Conservation (phyloP, 2,113 vertebrate genomes). For the Lates calcarifer region DNA sequence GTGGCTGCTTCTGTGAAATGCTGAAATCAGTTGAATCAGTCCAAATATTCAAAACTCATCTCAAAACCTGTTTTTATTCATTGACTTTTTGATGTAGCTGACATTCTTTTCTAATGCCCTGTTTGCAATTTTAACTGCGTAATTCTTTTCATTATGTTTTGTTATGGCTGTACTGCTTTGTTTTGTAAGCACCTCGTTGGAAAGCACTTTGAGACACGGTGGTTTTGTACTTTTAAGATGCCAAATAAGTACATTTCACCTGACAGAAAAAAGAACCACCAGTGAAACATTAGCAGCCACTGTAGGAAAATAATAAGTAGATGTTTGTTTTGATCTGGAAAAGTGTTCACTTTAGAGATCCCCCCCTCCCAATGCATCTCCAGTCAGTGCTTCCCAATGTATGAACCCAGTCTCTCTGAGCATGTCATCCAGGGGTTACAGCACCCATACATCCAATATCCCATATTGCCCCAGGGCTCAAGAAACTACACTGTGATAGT, state of each 20-base stretch:
- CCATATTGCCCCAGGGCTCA: conserved; percentile 38
- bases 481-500: conserved; percentile 51
- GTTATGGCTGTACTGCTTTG: conserved; percentile 5
- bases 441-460: conserved; percentile 52
- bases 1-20: not conserved
- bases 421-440: conserved; percentile 37
- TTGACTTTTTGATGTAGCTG: conserved; percentile 10
- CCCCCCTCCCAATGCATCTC: too few species aligned
- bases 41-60: conserved; percentile 22
- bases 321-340: not conserved
- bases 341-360: not conserved
- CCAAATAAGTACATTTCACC: conserved; percentile 12
- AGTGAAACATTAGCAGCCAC: not conserved
- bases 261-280: not conserved
- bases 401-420: conserved; percentile 28
- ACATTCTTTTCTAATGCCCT: conserved; percentile 6
- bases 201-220: conserved; percentile 7
- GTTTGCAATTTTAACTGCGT: not conserved
- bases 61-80: conserved; percentile 23
- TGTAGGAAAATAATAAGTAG: not conserved
- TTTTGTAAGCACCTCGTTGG: conserved; percentile 30
- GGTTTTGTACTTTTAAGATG: conserved; percentile 32
- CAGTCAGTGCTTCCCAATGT: not conserved
- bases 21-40: conserved; percentile 18
- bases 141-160: conserved; percentile 8